These are phyloP conservation scores for Formica exsecta DNA, from an alignment of 1,140 invertebrate species.

Conservation along the genomic window DNA sequence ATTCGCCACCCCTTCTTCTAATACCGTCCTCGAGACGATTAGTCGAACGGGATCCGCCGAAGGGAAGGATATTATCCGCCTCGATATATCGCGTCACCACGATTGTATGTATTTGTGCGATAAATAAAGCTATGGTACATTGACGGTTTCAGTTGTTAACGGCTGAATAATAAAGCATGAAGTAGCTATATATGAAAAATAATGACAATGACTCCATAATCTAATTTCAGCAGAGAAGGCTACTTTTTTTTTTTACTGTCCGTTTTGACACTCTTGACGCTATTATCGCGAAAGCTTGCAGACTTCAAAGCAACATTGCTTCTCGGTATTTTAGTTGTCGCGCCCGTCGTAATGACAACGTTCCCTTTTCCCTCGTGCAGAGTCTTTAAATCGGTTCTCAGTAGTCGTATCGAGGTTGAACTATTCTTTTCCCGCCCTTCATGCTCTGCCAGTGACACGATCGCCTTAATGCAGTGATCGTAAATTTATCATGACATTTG, in stretches of 20 bases:
- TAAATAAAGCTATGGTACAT: background rate
- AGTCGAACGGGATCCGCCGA: constrained; percentile 53
- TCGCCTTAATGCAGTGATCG: background rate
- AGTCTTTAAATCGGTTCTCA: constrained; percentile 63
- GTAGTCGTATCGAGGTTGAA: constrained; percentile 45
- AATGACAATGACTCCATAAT: background rate
- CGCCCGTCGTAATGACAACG: constrained; percentile 41
- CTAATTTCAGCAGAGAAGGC: background rate
- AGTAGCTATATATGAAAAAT: background rate
- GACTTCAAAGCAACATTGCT: constrained; percentile 69
- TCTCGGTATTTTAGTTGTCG: constrained; percentile 69
- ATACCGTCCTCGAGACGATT: constrained; percentile 75
- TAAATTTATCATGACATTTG: constrained; percentile 12
- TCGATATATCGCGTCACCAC: background rate
- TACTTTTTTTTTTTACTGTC: constrained; percentile 34
- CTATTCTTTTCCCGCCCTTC: constrained; percentile 45
- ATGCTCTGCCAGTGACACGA: constrained; percentile 27
- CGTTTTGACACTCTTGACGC: constrained; percentile 22
- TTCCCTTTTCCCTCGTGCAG: constrained; percentile 53
- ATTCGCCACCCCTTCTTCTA: constrained; percentile 74
- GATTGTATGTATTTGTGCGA: background rate
- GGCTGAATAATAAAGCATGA: background rate
- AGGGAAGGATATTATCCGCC: constrained; percentile 43
- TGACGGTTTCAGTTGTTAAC: background rate
- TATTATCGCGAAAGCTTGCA: constrained; percentile 38